Conservation (phyloP, 2,888 invertebrate genomes). For the Ashinkailepas kermadecensis region DNA sequence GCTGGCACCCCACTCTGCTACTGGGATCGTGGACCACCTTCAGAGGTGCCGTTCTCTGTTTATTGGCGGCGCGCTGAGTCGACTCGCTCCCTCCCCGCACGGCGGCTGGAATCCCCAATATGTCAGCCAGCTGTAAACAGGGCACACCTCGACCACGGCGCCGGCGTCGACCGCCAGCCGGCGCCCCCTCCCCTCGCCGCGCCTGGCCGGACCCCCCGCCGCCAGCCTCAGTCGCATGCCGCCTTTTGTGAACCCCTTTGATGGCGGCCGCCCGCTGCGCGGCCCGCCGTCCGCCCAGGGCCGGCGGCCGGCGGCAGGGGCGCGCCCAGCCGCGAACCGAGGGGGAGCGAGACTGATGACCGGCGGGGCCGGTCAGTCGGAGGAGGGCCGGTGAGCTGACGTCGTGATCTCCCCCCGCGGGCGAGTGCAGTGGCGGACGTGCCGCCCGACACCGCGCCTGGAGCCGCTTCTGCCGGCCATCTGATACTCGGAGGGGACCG, state of each 20-base stretch:
- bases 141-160: slow-evolving; percentile 35
- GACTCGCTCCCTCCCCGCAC: slow-evolving; percentile 39
- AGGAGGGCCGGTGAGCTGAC: neutral
- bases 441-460: neutral
- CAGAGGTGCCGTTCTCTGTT: slow-evolving; percentile 39
- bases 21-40: too few relatives aligned
- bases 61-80: slow-evolving; percentile 36
- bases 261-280: slow-evolving; percentile 7
- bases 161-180: slow-evolving; percentile 33
- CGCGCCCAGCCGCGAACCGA: neutral
- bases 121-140: slow-evolving; percentile 31
- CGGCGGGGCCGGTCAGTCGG: neutral
- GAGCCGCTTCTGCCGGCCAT: neutral
- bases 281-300: neutral
- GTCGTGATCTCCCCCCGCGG: neutral
- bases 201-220: slow-evolving; percentile 25
- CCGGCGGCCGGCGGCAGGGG: slow-evolving; percentile 24
- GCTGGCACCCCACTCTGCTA: too few relatives aligned
- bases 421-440: neutral
- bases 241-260: slow-evolving; percentile 16
- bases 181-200: slow-evolving; percentile 31
- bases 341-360: neutral
- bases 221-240: slow-evolving; percentile 17
- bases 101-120: slow-evolving; percentile 35
- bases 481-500: neutral